Evolutionary conservation across 2,888 invertebrate species (phyloP), one percentile per base, ranked within the genome.

Genomic region (Coenonympha arcania): DNA sequence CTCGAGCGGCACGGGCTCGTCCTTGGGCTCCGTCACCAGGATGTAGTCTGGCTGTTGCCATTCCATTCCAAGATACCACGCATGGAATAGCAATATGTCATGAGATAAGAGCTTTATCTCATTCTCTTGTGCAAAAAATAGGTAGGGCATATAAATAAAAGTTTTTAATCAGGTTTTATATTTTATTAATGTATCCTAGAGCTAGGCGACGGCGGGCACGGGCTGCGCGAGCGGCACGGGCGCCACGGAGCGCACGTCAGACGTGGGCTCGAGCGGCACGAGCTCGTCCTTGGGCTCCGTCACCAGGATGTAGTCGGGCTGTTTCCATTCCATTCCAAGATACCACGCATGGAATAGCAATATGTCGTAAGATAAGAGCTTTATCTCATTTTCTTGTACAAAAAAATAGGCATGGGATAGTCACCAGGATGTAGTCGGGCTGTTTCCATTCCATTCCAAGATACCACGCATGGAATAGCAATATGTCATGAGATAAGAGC

Each of bases 221-320:
- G 81, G 75, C 56, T 55, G 60, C 52, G 89, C 82, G 55, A 88
- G 78, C 54, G 89, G 85, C 62, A 84, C 85, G 37, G 89, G 88
- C 73, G 92, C 91, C 16, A 89, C 83, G 46, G 90, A 85, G 76
- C 94, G 93, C 65, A 92, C 89, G 79, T 95, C 94, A 64, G 92
- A 92, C 61, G 89, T 89, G 49, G 94, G 94, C 73, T 88, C 88
- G 15, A 87, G 73, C 11, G 92, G 92, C 46, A 91, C 87, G 45
- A 90, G 89, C 84, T 99, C 99, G 70, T 99, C 98, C 87, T 98
- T 98, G 50, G 99, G 99, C 84, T 99, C 98, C 52, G 95, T 94
- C 63, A 99, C 98, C 67, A 93, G 92, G 61, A 99, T 97, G 82
- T 98, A 95, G 84, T 99, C 99, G 41, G 99, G 99, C 72, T 99